phyloP scores from a whole-genome alignment of 2,113 vertebrate genomes.

The Tauraco erythrolophus region DNA sequence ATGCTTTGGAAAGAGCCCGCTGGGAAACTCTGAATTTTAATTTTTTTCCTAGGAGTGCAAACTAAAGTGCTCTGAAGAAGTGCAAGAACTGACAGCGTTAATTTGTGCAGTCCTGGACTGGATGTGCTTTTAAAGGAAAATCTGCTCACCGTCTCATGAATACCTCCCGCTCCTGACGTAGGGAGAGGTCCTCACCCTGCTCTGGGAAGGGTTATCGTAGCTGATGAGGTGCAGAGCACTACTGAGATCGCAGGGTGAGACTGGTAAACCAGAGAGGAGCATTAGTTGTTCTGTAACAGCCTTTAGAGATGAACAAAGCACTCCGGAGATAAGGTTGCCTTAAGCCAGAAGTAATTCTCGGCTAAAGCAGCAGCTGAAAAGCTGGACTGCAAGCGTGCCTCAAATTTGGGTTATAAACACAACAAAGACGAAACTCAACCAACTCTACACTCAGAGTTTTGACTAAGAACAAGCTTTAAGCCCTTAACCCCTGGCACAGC shows the following conservation, averaged over 20 bases:
- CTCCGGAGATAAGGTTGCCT: neutral
- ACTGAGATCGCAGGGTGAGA: neutral
- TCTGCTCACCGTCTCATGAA: neutral
- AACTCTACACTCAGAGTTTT: neutral
- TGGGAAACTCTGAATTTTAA: neutral
- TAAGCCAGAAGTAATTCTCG: neutral
- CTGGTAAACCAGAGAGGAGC: neutral
- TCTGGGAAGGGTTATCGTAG: accelerated
- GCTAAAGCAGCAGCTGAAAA: neutral
- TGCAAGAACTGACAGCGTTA: neutral
- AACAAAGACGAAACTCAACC: accelerated
- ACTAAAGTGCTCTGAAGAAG: neutral
- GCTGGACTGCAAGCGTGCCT: accelerated
- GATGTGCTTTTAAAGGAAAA: neutral
- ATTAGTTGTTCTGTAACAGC: accelerated
- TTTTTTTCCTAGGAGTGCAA: neutral
- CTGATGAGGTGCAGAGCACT: neutral
- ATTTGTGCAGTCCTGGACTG: neutral
- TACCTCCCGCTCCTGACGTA: accelerated
- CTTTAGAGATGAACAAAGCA: neutral
- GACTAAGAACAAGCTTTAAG: neutral
- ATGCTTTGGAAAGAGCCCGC: neutral
- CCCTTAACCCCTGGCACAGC: neutral
- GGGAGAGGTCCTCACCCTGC: neutral
- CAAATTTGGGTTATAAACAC: neutral